Percentiles rank a stretch among this genome's conserved stretches.
Evolutionary conservation across 2,113 vertebrate species (phyloP).

Genomic region (Psilopsiagon aymara): DNA sequence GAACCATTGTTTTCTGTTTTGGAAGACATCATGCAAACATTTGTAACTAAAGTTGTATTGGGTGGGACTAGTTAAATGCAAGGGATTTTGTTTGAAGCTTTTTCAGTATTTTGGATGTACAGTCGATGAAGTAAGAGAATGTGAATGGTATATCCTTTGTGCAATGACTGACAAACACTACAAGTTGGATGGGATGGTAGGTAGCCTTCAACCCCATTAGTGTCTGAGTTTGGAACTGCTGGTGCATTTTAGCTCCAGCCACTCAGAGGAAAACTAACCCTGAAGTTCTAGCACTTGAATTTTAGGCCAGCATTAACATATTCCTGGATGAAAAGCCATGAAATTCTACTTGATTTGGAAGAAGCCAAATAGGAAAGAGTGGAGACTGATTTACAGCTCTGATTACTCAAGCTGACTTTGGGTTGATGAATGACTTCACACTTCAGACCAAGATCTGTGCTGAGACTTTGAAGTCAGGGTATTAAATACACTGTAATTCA

Average conservation of each 20-base stretch:
- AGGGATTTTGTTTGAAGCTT: constrained; percentile 50
- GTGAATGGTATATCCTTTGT: constrained; percentile 40
- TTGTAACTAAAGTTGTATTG: not conserved
- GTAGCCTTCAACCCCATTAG: constrained; percentile 25
- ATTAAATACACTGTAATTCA: not conserved
- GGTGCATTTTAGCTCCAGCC: not conserved
- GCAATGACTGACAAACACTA: constrained; percentile 48
- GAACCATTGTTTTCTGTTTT: constrained; percentile 48
- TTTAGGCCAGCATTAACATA: constrained; percentile 26
- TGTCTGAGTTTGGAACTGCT: constrained; percentile 11
- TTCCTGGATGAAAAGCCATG: constrained; percentile 69
- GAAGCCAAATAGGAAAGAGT: constrained; percentile 41
- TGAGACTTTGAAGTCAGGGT: not conserved
- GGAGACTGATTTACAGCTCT: constrained; percentile 8
- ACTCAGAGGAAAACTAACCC: not conserved
- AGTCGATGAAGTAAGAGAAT: constrained; percentile 33
- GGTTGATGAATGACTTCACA: not conserved
- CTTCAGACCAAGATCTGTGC: not conserved
- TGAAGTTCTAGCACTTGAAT: constrained; percentile 31
- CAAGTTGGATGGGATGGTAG: not conserved
- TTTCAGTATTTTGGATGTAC: constrained; percentile 45
- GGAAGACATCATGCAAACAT: not conserved
- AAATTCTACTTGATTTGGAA: constrained; percentile 63
- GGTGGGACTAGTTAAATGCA: constrained; percentile 29
- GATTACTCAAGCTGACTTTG: not conserved